phyloP scores from a whole-genome alignment of 1,140 invertebrate species.

The Schmidtea mediterranea region DNA sequence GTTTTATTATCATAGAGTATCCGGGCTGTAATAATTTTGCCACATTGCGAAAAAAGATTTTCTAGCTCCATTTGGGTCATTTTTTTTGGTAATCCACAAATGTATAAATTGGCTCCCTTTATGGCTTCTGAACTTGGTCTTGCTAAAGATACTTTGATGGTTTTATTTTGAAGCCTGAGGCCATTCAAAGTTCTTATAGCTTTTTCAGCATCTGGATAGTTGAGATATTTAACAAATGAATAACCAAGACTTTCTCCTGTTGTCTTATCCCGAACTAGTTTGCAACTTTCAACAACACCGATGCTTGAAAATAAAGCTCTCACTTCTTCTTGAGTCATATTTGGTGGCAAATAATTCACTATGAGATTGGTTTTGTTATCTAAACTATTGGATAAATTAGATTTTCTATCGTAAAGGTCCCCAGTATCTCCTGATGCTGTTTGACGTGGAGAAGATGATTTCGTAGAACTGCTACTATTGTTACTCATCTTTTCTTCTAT shows the following conservation, averaged over 20 bases:
- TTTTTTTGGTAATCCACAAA: slow-evolving; percentile 4
- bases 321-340: slow-evolving; percentile 90
- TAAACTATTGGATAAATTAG: background rate
- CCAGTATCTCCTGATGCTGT: too few species aligned
- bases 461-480: too few species aligned
- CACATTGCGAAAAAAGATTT: slow-evolving; percentile 2
- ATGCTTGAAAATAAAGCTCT: slow-evolving; percentile 71
- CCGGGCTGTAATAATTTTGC: slow-evolving; percentile 7
- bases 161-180: slow-evolving; percentile 37
- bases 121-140: slow-evolving; percentile 5
- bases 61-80: slow-evolving; percentile 4
- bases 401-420: too few species aligned
- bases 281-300: slow-evolving; percentile 83
- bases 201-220: slow-evolving; percentile 73
- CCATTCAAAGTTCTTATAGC: slow-evolving; percentile 80
- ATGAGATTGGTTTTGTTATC: slow-evolving; percentile 34
- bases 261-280: slow-evolving; percentile 45
- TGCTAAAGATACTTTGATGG: slow-evolving; percentile 7
- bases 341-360: slow-evolving; percentile 86
- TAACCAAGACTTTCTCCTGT: slow-evolving; percentile 83
- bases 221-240: slow-evolving; percentile 82
- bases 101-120: slow-evolving; percentile 8
- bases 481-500: too few species aligned
- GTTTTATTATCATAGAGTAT: slow-evolving; percentile 5
- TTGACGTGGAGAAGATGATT: too few species aligned